These are phyloP conservation scores for Pimpla rufipes DNA, from an alignment of 2,888 invertebrate genomes.

Conservation along the genomic window DNA sequence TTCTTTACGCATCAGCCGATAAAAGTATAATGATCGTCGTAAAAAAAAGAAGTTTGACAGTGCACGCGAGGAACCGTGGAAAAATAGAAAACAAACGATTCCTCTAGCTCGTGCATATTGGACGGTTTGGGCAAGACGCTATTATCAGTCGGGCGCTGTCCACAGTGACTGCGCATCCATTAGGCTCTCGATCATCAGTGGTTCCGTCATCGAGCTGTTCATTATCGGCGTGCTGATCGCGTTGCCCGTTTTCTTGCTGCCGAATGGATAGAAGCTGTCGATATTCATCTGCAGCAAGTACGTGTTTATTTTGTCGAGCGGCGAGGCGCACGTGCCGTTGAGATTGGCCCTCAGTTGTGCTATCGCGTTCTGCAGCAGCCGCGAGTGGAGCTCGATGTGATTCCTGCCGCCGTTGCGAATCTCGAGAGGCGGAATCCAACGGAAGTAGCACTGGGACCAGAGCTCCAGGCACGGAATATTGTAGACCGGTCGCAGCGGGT, in stretches of 20 bases:
- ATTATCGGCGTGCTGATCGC: constrained; percentile 83
- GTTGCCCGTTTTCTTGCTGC: constrained; percentile 80
- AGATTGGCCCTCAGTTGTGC: constrained; percentile 83
- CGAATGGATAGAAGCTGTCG: constrained; percentile 84
- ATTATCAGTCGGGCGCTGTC: constrained; percentile 89
- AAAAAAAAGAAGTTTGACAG: too few species aligned
- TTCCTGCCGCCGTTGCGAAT: constrained; percentile 90
- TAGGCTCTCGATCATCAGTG: constrained; percentile 88
- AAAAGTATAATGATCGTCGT: too few species aligned
- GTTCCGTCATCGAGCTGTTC: constrained; percentile 86
- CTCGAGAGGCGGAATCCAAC: constrained; percentile 95
- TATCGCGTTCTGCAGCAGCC: constrained; percentile 86
- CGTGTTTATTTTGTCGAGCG: constrained; percentile 79
- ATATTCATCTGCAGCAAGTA: constrained; percentile 82
- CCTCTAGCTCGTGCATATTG: constrained; percentile 39
- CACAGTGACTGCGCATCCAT: constrained; percentile 90
- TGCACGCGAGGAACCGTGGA: constrained; percentile 17
- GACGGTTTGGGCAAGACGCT: background rate
- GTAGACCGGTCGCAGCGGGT: constrained; percentile 86
- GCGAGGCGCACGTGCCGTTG: constrained; percentile 74
- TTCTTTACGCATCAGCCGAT: too few species aligned
- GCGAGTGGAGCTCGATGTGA: constrained; percentile 87
- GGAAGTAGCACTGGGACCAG: constrained; percentile 96
- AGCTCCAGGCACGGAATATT: constrained; percentile 89
- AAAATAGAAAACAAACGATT: constrained; percentile 25